Conservation (phyloP, 1,140 invertebrate genomes). For the Atta colombica region DNA sequence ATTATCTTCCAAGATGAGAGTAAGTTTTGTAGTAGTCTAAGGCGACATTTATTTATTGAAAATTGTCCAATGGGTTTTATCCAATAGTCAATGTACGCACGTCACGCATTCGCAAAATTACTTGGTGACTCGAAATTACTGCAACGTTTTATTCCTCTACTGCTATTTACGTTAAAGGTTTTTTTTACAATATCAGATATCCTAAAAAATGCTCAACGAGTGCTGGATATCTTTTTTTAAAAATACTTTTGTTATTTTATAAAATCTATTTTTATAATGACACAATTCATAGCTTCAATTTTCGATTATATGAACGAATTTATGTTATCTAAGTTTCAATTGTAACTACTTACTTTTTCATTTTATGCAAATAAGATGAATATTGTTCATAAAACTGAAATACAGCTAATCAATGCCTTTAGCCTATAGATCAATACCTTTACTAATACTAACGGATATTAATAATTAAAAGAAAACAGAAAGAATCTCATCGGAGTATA, state of each 20-base stretch:
- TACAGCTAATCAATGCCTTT: neutral
- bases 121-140: neutral
- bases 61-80: neutral
- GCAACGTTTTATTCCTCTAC: neutral
- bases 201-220: neutral
- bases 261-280: slow-evolving; percentile 14
- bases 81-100: neutral
- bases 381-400: neutral
- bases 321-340: neutral
- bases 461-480: slow-evolving; percentile 28
- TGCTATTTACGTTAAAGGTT: neutral
- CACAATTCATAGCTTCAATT: neutral
- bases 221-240: neutral
- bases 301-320: neutral
- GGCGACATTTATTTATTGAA: slow-evolving; percentile 38
- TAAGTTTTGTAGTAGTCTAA: neutral
- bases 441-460: neutral
- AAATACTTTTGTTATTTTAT: neutral
- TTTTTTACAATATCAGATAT: slow-evolving; percentile 1
- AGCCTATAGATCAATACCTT: neutral
- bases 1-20: slow-evolving; percentile 40
- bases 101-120: neutral
- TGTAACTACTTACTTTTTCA: neutral
- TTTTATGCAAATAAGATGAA: neutral
- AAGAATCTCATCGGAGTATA: neutral